Base-by-base conservation (phyloP, 2,888 invertebrate species). In the Hedya salicella region DNA sequence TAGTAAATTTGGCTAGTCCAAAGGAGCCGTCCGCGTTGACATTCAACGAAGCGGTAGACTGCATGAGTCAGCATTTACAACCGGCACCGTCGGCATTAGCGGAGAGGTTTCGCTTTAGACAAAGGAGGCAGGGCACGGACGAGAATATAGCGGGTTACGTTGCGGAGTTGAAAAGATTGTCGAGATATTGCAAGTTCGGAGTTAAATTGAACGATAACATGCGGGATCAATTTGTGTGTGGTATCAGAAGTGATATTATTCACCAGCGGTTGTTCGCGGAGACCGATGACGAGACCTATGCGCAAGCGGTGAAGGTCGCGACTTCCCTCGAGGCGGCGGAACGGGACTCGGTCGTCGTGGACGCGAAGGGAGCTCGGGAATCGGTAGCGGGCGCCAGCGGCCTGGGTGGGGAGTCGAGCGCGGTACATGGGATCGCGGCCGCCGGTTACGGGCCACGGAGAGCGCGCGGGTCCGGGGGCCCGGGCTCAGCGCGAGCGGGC, bases 191-290 rank as follows among this genome's bases (percentile, higher is more conserved):
- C 11, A 36, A 59, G 1, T 59, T 48, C 1, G 39, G 21, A 5
- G n/a, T 5, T 6, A 3, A 3, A 3, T 21, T 52, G 13, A 36
- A 46, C 1, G 54, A 54, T 0, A 48, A 59, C n/a, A 13, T 59
- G 57, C 30, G 46, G 1, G 57, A 59, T 36, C 46, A 59, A 6
- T 36, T 59, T 3, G 44, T 56, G 3, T 56, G 36, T 13, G 57
- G 57, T 1, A 30, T 59, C 3, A 19, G 5, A 0, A 59, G 46
- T 13, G 46, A 59, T 13, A 16, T 32, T n/a, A 48, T 48, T 46
- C 57, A 46, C 1, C 57, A 59, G 32, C 14, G 57, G n/a, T n/a
- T 59, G 1, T 59, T 59, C n/a, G 57, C 57, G 2, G 57, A 59
- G 14, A 14, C 8, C 13, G 53, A 49, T 1, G 21, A 21, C 8